Conservation (phyloP, 2,113 vertebrate genomes). For the Vulpes ferrilata region DNA sequence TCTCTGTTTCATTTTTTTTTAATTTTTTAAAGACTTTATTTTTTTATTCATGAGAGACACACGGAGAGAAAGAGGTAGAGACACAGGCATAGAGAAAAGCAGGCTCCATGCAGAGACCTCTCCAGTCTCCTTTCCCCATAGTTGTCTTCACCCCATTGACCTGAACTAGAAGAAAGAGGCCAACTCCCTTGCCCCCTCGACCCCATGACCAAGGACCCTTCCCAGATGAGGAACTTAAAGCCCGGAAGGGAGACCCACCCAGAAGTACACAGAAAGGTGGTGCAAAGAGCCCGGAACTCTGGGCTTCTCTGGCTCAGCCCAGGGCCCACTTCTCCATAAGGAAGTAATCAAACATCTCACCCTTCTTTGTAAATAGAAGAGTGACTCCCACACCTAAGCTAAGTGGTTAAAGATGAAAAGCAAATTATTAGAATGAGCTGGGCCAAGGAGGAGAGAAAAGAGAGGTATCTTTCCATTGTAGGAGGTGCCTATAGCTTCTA, state of each 20-base stretch:
- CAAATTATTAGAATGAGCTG: not conserved
- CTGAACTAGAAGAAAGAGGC: not conserved
- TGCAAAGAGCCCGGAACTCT: not conserved
- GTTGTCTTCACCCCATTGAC: not conserved
- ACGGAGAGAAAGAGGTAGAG: no score
- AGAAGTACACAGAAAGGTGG: not conserved
- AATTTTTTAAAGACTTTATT: no score
- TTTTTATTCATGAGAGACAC: no score
- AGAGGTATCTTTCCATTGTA: not conserved
- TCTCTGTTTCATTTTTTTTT: not conserved
- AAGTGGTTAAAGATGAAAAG: not conserved
- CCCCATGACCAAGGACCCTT: not conserved
- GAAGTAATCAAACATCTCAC: not conserved
- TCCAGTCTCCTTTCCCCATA: not conserved
- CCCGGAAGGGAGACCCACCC: not conserved
- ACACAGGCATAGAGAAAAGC: no score
- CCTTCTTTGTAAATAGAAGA: not conserved
- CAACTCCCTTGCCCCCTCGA: no score
- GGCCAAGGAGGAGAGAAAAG: not conserved
- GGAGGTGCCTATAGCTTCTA: not conserved
- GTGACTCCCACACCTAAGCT: not conserved
- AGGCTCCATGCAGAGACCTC: not conserved
- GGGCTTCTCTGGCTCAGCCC: not conserved
- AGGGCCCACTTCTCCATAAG: not conserved
- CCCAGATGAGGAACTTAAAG: not conserved